Conservation (phyloP, 2,113 vertebrate genomes). For the Triplophysa rosa region DNA sequence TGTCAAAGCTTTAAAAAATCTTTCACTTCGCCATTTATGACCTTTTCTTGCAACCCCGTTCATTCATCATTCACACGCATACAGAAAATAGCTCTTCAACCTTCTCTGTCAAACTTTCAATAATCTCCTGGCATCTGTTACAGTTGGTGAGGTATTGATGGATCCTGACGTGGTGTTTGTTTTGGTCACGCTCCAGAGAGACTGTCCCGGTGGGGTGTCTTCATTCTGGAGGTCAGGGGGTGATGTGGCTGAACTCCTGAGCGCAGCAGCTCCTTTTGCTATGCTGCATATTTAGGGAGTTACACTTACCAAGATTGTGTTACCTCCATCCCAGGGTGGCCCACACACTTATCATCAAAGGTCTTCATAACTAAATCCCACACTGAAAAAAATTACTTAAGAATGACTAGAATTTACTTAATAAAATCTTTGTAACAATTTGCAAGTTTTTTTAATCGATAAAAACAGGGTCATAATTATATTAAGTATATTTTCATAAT, state of each 20-base stretch:
- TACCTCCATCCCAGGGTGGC: conserved; percentile 48
- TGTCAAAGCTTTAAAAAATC: background rate
- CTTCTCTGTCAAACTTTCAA: conserved; percentile 37
- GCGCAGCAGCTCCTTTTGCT: conserved; percentile 32
- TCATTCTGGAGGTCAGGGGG: background rate
- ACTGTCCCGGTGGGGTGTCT: conserved; percentile 34
- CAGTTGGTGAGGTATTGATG: conserved; percentile 59
- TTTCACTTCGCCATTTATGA: conserved; percentile 23
- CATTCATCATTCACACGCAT: conserved; percentile 19
- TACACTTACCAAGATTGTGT: conserved; percentile 58
- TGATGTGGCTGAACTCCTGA: conserved; percentile 32
- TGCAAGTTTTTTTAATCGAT: too few species aligned
- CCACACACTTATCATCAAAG: conserved; percentile 31
- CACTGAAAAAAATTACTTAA: too few species aligned
- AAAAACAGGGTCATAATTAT: too few species aligned
- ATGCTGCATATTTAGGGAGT: conserved; percentile 55
- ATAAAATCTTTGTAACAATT: too few species aligned
- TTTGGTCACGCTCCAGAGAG: conserved; percentile 27
- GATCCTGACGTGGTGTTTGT: conserved; percentile 50
- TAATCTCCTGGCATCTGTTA: conserved; percentile 53
- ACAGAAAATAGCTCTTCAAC: conserved; percentile 9
- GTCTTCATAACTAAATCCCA: conserved; percentile 45
- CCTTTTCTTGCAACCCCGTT: conserved; percentile 24
- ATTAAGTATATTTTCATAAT: too few species aligned
- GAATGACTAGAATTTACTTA: too few species aligned